These are phyloP conservation scores for Notamacropus eugenii DNA, from an alignment of 2,797 vertebrate genomes.

Conservation along the genomic window DNA sequence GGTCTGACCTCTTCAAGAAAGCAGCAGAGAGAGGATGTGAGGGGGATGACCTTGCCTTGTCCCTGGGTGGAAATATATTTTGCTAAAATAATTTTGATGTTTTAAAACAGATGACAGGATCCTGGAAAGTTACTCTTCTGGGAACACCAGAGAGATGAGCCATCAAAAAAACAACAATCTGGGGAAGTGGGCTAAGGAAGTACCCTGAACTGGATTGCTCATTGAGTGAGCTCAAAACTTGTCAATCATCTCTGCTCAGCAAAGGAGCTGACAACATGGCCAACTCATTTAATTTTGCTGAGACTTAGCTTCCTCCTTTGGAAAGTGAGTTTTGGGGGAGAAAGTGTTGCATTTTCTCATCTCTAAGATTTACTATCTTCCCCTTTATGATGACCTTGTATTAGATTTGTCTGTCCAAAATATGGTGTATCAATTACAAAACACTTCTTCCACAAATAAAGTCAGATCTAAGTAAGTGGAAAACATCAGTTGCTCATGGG, in stretches of 20 bases:
- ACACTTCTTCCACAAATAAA: too few species aligned
- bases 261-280: neutral
- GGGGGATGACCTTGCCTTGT: neutral
- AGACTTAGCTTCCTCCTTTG: neutral
- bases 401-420: neutral
- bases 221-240: neutral
- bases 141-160: neutral
- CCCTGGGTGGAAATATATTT: neutral
- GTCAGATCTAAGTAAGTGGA: too few species aligned
- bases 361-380: neutral
- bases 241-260: neutral
- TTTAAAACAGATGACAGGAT: constrained; percentile 6
- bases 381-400: neutral
- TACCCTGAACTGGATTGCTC: neutral
- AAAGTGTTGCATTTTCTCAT: neutral
- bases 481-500: too few species aligned
- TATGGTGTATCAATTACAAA: neutral
- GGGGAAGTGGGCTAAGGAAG: neutral
- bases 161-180: neutral
- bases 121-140: neutral
- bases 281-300: neutral
- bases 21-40: neutral
- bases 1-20: neutral
- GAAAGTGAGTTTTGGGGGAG: neutral
- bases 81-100: neutral